Evolutionary conservation across 1,140 invertebrate species (phyloP).

Genomic region (Drosophila ananassae): DNA sequence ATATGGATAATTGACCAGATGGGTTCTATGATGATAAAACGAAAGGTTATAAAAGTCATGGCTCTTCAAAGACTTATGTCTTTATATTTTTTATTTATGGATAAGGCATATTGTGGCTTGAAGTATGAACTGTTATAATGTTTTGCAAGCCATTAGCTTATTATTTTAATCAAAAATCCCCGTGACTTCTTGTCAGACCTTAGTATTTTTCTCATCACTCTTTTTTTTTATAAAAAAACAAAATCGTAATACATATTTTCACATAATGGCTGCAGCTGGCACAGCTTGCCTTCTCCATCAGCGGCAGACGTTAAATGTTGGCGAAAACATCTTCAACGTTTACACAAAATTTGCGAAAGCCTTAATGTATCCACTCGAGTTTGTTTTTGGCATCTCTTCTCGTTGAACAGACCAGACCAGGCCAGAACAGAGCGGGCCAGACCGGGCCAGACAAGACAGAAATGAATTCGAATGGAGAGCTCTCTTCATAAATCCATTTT

Average conservation of each 20-base stretch:
- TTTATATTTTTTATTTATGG: conserved; percentile 5
- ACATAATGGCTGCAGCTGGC: conserved; percentile 31
- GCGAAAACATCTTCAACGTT: conserved; percentile 14
- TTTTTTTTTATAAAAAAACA: not conserved
- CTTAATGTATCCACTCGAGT: conserved; percentile 54
- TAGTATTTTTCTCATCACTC: not conserved
- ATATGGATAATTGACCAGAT: conserved; percentile 50
- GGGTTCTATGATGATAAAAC: conserved; percentile 35
- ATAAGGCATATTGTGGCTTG: not conserved
- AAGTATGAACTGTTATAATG: not conserved
- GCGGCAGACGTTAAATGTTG: conserved; percentile 28
- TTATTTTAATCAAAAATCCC: not conserved
- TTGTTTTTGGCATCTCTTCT: conserved; percentile 35
- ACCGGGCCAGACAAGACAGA: conserved; percentile 10
- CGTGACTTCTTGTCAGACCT: conserved; percentile 24
- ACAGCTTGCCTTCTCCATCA: conserved; percentile 24
- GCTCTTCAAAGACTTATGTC: conserved; percentile 15
- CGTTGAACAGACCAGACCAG: no score
- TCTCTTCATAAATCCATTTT: conserved; percentile 72
- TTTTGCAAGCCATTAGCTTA: no score
- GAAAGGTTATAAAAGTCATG: conserved; percentile 41
- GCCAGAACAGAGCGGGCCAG: conserved; percentile 18
- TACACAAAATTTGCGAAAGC: conserved; percentile 42
- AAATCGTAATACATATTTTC: not conserved
- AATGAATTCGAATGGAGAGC: conserved; percentile 19